Evolutionary conservation across 2,888 invertebrate species (phyloP).

Genomic region (Galerucella calmariensis): DNA sequence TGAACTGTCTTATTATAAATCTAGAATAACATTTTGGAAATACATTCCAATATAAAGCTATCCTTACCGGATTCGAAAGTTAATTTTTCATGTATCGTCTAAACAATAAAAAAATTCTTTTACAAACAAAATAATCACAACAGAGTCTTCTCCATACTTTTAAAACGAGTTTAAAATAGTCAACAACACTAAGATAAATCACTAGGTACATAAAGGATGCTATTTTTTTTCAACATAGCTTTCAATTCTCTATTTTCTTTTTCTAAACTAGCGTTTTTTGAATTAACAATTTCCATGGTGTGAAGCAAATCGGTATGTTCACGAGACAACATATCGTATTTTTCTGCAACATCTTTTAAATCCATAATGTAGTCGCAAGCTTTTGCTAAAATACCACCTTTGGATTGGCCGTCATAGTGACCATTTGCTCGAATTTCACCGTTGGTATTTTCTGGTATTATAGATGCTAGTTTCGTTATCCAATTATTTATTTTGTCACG

Average conservation of each 20-base stretch:
- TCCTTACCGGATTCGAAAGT: constrained; percentile 3
- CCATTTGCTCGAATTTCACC: constrained; percentile 74
- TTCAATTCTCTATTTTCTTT: constrained; percentile 80
- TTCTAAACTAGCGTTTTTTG: constrained; percentile 78
- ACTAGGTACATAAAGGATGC: constrained; percentile 61
- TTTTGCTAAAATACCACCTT: constrained; percentile 94
- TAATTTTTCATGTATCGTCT: not conserved
- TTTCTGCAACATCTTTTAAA: constrained; percentile 81
- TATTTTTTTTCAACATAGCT: constrained; percentile 75
- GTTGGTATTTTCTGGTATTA: constrained; percentile 76
- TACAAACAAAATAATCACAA: constrained; percentile 9
- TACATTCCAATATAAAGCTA: constrained; percentile 5
- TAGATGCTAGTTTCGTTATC: constrained; percentile 92
- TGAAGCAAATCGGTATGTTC: constrained; percentile 80
- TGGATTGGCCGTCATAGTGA: constrained; percentile 79
- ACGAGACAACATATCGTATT: constrained; percentile 70
- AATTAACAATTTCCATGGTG: constrained; percentile 77
- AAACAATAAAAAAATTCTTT: constrained; percentile 1
- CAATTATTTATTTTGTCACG: constrained; percentile 97
- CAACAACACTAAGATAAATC: constrained; percentile 32
- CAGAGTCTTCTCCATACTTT: not conserved
- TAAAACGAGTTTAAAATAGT: not conserved
- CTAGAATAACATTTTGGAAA: not conserved
- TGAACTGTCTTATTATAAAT: not conserved
- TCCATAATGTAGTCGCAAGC: constrained; percentile 95